Evolutionary conservation across 2,888 invertebrate genomes (phyloP), one percentile per base, ranked within the genome.

Genomic region (Mythimna lalbum): DNA sequence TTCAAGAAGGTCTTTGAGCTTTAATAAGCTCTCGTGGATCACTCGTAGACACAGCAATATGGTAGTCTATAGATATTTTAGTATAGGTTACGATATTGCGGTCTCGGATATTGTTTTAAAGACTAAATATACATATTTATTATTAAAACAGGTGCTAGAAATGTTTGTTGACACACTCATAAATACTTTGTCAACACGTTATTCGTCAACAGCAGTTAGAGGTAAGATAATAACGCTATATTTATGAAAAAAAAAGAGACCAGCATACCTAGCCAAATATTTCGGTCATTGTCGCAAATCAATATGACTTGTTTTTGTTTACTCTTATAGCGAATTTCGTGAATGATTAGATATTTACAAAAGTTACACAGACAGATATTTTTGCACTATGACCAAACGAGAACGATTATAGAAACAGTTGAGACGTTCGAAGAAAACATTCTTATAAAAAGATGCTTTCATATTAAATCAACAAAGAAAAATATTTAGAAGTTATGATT

Each of bases 271-370:
- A 43, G 33, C 19, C 5, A 43, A 52, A 56, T 23, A 62, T 69
- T 63, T 63, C 33, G 23, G 53, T 55, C 39, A 65, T 66, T 70
- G 69, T 72, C 69, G 62, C 69, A 78, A 72, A 75, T 76, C 64
- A 75, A 76, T 73, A 64, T 77, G 76, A 76, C 64, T 67, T 52
- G 72, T 69, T 73, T 53, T 80, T 83, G 76, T 76, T 81, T 64
- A 79, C 63, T 73, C 69, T 77, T 63, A 53, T 50, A 52, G 61
- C 27, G 52, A 12, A 47, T 19, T 63, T 74, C 49, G 43, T 66
- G 73, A 82, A 71, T 83, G 49, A 69, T 60, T 27, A 4, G 27
- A 4, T 82, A 71, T 81, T 77, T 76, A 74, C 72, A 72, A 72
- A 69, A 73, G 64, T 63, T 62, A 69, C 67, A 79, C 66, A 69